Evolutionary conservation across 1,140 invertebrate genomes (phyloP), one percentile per base, ranked within the genome.

Genomic region (Eumaeus atala): DNA sequence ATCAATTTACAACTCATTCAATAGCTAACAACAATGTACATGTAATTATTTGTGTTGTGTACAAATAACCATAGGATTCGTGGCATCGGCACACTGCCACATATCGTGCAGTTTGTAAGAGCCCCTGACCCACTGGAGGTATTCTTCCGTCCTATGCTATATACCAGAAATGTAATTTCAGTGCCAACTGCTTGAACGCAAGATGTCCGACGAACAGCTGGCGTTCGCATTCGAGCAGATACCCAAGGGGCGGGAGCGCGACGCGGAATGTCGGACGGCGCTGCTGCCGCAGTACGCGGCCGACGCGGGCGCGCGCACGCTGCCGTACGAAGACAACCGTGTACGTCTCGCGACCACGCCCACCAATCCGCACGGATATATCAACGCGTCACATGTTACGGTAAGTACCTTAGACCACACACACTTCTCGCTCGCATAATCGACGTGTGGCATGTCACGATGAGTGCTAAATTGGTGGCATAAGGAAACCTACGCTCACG

Each of bases 301-400:
- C 5, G 77, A 84, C 57, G 89, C 87, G 63, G 87, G 89, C 16
- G 93, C 90, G 72, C 93, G 96, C 36, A 87, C 85, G 74, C 82
- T 97, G 35, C 96, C 96, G 1, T 97, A 97, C 79, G 96, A 97
- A 74, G 93, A 95, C 64, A 96, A 96, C 73, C 76, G 95, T 37
- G 93, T 97, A 33, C 88, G 93, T 48, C 77, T 97, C 3, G 91
- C 90, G 16, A 93, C 95, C 4, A 90, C 91, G 2, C 93, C 92
- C 76, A 90, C 92, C 54, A 97, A 97, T 86, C 92, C 92, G 49
- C 90, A 90, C 70, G 96, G 96, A 7, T 97, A 97, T 67, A 94
- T 97, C 42, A 97, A 97, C 88, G 95, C 95, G 3, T 96, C 95
- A 8, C 94, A 96, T 71, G 92, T 97, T 54, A 94, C 70, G 12